phyloP scores from a whole-genome alignment of 2,797 vertebrate species.

The Helicolenus hilgendorfi region DNA sequence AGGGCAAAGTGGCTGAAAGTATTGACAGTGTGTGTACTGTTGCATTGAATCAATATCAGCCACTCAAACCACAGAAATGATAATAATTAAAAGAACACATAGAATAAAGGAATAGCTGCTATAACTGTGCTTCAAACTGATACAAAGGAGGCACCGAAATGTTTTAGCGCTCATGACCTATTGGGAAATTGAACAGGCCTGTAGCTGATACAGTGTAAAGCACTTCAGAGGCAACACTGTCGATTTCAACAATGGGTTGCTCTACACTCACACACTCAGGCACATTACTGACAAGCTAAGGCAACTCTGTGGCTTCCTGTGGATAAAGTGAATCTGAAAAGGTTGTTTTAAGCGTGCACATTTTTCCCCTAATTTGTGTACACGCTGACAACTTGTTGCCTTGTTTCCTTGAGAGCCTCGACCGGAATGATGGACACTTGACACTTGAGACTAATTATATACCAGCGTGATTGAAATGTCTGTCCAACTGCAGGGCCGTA shows the following conservation, averaged over 20 bases:
- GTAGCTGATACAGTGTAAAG: constrained; percentile 26
- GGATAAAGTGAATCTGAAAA: neutral
- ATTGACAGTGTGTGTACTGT: constrained; percentile 20
- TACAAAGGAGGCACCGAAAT: neutral
- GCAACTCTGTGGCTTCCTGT: neutral
- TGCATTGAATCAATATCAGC: constrained; percentile 32
- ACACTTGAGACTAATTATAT: neutral
- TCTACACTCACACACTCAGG: constrained; percentile 4
- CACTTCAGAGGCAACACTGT: constrained; percentile 12
- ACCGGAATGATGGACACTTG: neutral
- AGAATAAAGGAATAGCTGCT: neutral
- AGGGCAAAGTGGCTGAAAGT: constrained; percentile 21
- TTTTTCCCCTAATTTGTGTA: neutral
- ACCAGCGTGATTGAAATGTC: constrained; percentile 26
- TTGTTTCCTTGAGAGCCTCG: neutral
- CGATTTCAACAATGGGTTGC: constrained; percentile 4
- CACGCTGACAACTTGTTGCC: constrained; percentile 8
- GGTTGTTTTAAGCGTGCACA: neutral
- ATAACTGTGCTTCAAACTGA: neutral
- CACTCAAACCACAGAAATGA: constrained; percentile 2
- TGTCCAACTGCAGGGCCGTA: neutral
- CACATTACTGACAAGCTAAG: constrained; percentile 3
- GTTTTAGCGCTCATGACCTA: constrained; percentile 21
- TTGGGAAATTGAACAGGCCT: constrained; percentile 47
- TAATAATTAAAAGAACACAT: neutral